phyloP scores from a whole-genome alignment of 1,140 invertebrate species.

The Drosophila paulistorum region DNA sequence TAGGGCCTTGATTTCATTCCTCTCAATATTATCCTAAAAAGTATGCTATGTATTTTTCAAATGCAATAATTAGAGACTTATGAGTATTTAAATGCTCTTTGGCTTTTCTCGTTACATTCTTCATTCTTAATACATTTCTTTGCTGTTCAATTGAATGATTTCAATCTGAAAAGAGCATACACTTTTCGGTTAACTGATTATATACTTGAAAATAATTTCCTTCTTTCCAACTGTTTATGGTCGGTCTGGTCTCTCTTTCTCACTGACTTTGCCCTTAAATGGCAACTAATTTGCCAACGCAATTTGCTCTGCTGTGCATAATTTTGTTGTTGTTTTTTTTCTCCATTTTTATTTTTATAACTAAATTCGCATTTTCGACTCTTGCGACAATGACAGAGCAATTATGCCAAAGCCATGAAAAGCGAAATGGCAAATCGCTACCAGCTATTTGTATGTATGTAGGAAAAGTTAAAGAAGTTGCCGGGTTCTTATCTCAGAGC shows the following conservation, averaged over 20 bases:
- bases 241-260: constrained; percentile 30
- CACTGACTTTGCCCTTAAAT: constrained; percentile 60
- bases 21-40: no score
- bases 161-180: constrained; percentile 27
- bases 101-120: no score
- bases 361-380: constrained; percentile 68
- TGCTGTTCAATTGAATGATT: no score
- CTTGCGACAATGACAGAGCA: constrained; percentile 66
- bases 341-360: constrained; percentile 55
- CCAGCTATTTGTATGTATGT: background rate
- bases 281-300: constrained; percentile 76
- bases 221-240: constrained; percentile 52
- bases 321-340: background rate
- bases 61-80: no score
- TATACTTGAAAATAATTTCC: background rate
- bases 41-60: no score
- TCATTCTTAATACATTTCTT: no score
- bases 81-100: no score
- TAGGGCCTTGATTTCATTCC: no score
- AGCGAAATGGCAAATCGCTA: constrained; percentile 56
- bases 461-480: constrained; percentile 20
- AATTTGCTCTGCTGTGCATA: constrained; percentile 50
- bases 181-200: constrained; percentile 17
- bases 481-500: constrained; percentile 54
- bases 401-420: constrained; percentile 74